Percentiles rank a stretch among this genome's conserved stretches.
Conservation (phyloP, 2,888 invertebrate species). For the Lasioglossum calceatum region DNA sequence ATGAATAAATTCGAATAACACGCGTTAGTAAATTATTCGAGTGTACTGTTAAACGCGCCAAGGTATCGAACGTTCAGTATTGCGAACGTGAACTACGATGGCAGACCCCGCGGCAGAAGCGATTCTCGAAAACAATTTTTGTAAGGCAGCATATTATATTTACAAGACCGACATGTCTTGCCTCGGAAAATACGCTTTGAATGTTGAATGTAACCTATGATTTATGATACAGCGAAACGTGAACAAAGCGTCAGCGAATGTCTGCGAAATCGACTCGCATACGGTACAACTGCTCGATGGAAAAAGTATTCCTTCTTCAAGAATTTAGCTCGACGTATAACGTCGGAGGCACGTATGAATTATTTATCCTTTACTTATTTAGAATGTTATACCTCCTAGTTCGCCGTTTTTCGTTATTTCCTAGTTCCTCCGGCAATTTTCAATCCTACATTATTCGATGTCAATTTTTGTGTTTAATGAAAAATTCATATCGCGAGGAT, state of each 20-base stretch:
- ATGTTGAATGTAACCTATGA: constrained; percentile 17
- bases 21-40: too few species aligned
- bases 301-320: constrained; percentile 18
- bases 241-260: constrained; percentile 15
- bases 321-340: neutral
- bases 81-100: neutral
- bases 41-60: neutral
- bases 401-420: neutral
- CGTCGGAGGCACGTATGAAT: constrained; percentile 8
- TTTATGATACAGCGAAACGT: constrained; percentile 9
- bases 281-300: neutral
- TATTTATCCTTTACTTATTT: neutral
- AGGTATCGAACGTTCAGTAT: neutral
- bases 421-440: neutral
- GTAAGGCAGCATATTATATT: neutral
- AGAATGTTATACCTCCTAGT: neutral
- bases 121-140: constrained; percentile 13
- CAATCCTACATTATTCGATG: neutral
- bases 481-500: neutral
- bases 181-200: constrained; percentile 8
- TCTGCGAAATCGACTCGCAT: neutral
- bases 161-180: constrained; percentile 11
- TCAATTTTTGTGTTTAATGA: neutral
- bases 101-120: too few species aligned
- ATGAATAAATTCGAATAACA: too few species aligned